Conservation (phyloP, 2,888 invertebrate genomes). For the Rapana venosa region DNA sequence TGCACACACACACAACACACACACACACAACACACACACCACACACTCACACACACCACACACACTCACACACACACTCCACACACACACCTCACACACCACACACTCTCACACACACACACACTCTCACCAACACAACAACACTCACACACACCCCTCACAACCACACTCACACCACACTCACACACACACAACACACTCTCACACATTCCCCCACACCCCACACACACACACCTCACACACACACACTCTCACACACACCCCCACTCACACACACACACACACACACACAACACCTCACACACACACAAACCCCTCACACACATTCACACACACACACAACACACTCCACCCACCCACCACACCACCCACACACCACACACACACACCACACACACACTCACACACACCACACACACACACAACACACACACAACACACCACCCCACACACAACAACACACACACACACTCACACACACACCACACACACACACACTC, state of each 20-base stretch:
- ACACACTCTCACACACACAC: background rate
- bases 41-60: background rate
- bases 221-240: background rate
- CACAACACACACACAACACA: background rate
- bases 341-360: too few relatives aligned
- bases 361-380: too few relatives aligned
- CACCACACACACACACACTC: background rate
- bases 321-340: too few relatives aligned
- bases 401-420: background rate
- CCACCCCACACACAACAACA: too few relatives aligned
- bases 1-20: background rate
- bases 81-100: background rate
- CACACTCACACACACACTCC: background rate
- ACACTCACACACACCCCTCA: background rate
- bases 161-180: background rate
- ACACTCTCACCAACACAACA: background rate
- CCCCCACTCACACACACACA: background rate
- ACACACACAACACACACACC: constrained; percentile 3
- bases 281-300: too few relatives aligned
- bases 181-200: background rate
- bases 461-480: background rate
- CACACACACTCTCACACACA: background rate
- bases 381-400: background rate
- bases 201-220: background rate
- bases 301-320: too few relatives aligned